Evolutionary conservation across 53 echinoderm and acorn worm genomes (phyloP).

Genomic region (Patiria pectinifera): DNA sequence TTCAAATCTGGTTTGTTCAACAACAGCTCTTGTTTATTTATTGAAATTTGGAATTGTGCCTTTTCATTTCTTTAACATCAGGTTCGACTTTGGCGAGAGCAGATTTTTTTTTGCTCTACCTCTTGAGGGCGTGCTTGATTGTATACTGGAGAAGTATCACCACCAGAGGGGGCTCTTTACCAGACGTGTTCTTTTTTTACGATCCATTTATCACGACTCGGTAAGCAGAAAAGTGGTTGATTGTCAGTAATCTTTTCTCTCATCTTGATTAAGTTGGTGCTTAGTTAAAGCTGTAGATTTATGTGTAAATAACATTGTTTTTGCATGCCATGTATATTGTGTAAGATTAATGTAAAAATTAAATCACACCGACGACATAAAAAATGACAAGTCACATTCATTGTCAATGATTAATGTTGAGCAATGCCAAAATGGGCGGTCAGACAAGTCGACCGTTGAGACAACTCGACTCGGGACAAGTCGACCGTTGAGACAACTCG

Average conservation of each 20-base stretch:
- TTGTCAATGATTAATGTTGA: too few relatives aligned
- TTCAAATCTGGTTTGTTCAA: neutral
- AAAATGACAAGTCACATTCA: too few relatives aligned
- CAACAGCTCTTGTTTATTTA: neutral
- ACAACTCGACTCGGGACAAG: too few relatives aligned
- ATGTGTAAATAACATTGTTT: neutral
- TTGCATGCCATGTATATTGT: neutral
- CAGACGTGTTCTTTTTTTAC: slow-evolving; percentile 16
- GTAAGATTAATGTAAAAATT: too few relatives aligned
- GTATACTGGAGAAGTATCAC: neutral
- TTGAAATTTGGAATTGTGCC: too few relatives aligned
- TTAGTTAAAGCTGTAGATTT: neutral
- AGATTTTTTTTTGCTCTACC: neutral
- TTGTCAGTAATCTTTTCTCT: neutral
- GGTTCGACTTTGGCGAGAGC: neutral
- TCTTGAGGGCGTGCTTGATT: slow-evolving; percentile 39
- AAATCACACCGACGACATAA: too few relatives aligned
- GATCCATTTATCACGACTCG: neutral
- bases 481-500: too few relatives aligned
- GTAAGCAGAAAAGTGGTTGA: neutral
- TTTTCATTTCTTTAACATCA: too few relatives aligned
- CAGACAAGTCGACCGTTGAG: too few relatives aligned
- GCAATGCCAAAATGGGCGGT: too few relatives aligned
- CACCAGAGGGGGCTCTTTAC: slow-evolving; percentile 34
- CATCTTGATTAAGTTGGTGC: neutral